Evolutionary conservation across 2,888 invertebrate genomes (phyloP), one percentile per base, ranked within the genome.

Genomic region (Agriopis marginaria): DNA sequence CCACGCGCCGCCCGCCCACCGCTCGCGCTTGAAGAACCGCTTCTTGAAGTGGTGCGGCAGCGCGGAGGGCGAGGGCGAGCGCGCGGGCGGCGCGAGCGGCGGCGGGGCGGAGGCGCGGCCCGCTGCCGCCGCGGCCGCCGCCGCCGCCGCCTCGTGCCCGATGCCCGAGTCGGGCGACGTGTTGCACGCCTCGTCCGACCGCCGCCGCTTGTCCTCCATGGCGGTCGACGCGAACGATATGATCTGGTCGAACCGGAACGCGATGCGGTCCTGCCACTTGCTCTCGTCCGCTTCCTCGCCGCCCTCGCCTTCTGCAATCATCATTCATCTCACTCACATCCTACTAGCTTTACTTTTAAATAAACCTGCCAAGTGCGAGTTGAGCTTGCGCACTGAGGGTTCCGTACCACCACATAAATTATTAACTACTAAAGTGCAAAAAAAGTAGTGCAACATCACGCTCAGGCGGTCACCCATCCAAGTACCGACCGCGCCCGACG

Each of bases 161-260:
- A 98, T 96, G 78, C 98, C 98, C 58, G 88, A 89, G 91, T 98
- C 98, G 11, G 98, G 98, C 76, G 97, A 97, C 59, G 98, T 98
- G 88, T 97, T 97, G 86, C 97, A 97, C 81, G 97, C 88, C 79
- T 97, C 97, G 90, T 98, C 98, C 51, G 97, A 97, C 71, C 97
- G 95, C 71, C 97, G 95, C 69, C 98, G 96, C 84, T 98, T 96
- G 90, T 98, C 97, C 87, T 97, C 98, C 87, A 98, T 95, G 84
- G 98, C 98, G 14, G 98, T 98, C 51, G 98, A 98, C 60, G 98
- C 98, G 87, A 98, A 98, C 70, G 98, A 98, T 77, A 99, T 98
- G 81, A 99, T 95, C 77, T 98, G 97, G 93, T 99, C 99, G 94
- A 99, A 99, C 64, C 98, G 98, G 78, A 97, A 98, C 87, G 97